Conservation (phyloP, 1,140 invertebrate species). For the Dufourea novaeangliae region DNA sequence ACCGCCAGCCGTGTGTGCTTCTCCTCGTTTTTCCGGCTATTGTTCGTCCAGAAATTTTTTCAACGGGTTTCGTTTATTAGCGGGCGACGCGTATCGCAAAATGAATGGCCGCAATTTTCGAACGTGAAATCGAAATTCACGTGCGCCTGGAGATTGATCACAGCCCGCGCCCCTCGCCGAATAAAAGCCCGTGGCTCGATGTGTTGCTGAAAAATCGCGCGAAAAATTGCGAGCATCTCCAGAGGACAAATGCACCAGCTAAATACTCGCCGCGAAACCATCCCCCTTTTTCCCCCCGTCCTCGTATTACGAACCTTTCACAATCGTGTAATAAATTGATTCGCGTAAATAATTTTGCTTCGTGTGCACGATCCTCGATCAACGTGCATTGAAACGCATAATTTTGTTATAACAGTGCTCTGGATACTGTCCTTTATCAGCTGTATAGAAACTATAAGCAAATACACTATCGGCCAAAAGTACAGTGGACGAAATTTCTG, state of each 20-base stretch:
- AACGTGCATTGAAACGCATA: background rate
- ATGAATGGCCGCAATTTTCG: constrained; percentile 49
- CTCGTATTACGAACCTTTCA: background rate
- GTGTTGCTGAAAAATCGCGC: constrained; percentile 29
- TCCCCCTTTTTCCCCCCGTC: background rate
- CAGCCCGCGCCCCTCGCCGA: constrained; percentile 6
- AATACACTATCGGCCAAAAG: no score
- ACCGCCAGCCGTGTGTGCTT: background rate
- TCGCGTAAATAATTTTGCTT: constrained; percentile 3
- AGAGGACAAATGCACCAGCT: background rate
- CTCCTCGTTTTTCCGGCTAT: constrained; percentile 33
- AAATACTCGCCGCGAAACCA: background rate
- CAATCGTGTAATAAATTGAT: constrained; percentile 1
- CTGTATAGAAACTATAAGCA: no score
- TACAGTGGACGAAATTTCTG: no score
- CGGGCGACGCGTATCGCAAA: constrained; percentile 36
- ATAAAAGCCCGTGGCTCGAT: constrained; percentile 17
- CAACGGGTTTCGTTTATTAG: constrained; percentile 50
- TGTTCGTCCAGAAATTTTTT: constrained; percentile 32
- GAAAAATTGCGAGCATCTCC: background rate
- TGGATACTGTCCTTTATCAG: background rate
- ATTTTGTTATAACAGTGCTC: background rate
- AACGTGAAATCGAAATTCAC: constrained; percentile 40
- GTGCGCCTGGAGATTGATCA: constrained; percentile 41
- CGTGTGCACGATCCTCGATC: background rate